Evolutionary conservation across 1,140 invertebrate genomes (phyloP), one percentile per base, ranked within the genome.

Genomic region (Macrosteles quadrilineatus): DNA sequence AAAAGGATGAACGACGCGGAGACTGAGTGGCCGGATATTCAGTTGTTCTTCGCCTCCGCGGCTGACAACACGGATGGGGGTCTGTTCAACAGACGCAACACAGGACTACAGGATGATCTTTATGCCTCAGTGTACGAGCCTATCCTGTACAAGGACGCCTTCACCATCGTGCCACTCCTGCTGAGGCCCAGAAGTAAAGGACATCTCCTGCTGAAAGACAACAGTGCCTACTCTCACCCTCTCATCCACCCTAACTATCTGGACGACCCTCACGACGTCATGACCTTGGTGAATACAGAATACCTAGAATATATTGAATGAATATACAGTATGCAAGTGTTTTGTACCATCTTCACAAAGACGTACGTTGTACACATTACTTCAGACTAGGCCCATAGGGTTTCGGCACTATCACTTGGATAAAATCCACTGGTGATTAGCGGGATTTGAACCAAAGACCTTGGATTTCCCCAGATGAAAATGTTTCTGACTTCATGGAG

Each of bases 221-320:
- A 79, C 0, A 84, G 95, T 77, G 89, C 93, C 0, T 79, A 82
- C 21, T 82, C 87, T 0, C 85, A 90, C 74, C 95, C 95, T 0
- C 77, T 86, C 4, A 93, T 97, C 36, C 88, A 91, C 77, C 90
- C 94, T 0, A 92, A 92, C 76, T 96, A 95, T 77, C 90, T 90
- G 55, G 79, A 85, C 0, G 81, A 92, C 79, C 86, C 86, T 0
- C 77, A 85, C 11, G 92, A 94, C 75, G 78, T 92, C 12, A 84
- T 87, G 74, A 80, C 88, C 50, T 78, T 93, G 79, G 87, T 92
- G 79, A 81, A 81, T 76, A 36, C 32, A 36, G 32, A 6, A 14
- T 4, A 6, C 4, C 14, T 36, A 36, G 4, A 29, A 59, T 29
- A 36, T 25, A 36, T 4, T 36, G 32, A 36, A 14, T 36, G 32